Base-by-base conservation (phyloP, 2,888 invertebrate genomes). In the Ecdyonurus torrentis region DNA sequence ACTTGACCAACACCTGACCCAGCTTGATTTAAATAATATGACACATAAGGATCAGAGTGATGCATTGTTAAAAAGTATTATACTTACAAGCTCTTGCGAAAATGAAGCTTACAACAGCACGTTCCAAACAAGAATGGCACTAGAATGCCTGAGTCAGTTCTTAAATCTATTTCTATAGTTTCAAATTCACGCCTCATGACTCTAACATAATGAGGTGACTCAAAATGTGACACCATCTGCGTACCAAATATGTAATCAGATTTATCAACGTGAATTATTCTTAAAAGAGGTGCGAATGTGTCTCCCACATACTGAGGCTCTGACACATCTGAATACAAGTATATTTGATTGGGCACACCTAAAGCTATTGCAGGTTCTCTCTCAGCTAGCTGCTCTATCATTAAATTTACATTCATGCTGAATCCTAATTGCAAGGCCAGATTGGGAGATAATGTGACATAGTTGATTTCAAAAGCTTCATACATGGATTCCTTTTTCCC, bases 221-320 rank as follows among this genome's bases (percentile, higher is more conserved):
- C 64, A 60, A 67, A 68, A 22, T 62, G 60, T 2, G 62, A 22
- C 7, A 55, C 63, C 25, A 63, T 63, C 23, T 65, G 60, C 2
- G 61, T n/a, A 1, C 67, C 67, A 61, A 66, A 67, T 15, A 50
- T 53, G 58, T 67, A 67, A 59, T 63, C 63, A 10, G 61, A 53
- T 7, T 63, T 64, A 7, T 67, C 66, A 0, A 69, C 60, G 23
- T 65, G 65, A 1, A 70, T 68, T 19, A 70, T 67, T 20, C 70
- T 63, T n/a, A 70, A 23, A 15, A 72, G 64, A 2, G 67, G 65
- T 18, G 69, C 66, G 25, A 67, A 25, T 2, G 64, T 64, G 61
- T 70, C 69, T 10, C 72, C 70, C 0, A 69, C 66, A 1, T 65
- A 63, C 25, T 68, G 67, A 1, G 69, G 69, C 60, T 68, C 67